Percentiles rank a stretch among this genome's conserved stretches.
Conservation (phyloP, 2,888 invertebrate species). For the Ischnura elegans region DNA sequence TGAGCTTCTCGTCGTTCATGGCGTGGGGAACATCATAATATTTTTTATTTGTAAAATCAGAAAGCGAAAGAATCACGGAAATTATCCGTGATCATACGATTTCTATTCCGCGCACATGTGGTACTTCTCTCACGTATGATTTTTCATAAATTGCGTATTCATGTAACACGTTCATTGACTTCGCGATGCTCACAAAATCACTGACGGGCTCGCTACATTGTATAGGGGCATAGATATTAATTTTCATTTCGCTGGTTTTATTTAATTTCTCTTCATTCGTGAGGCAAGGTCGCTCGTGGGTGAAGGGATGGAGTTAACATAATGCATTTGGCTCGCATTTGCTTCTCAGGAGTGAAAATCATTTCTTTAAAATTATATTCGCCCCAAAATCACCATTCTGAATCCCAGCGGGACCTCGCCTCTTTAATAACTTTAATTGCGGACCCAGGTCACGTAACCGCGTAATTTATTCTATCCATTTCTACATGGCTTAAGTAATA, state of each 20-base stretch:
- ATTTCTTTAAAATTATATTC: neutral
- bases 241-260: neutral
- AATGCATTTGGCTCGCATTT: neutral
- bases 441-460: neutral
- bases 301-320: neutral
- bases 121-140: too few species aligned
- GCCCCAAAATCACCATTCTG: neutral
- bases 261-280: neutral
- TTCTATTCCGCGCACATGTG: neutral
- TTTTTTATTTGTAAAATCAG: neutral
- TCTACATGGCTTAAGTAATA: conserved; percentile 37
- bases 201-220: neutral
- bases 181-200: neutral
- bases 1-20: too few species aligned
- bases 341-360: neutral
- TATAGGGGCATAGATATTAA: neutral
- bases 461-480: conserved; percentile 54
- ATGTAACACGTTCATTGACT: neutral
- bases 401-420: neutral
- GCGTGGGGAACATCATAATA: too few species aligned
- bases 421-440: conserved; percentile 42
- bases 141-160: neutral
- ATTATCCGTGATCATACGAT: neutral
- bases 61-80: neutral
- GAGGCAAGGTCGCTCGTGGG: neutral